phyloP scores from a whole-genome alignment of 2,888 invertebrate species.

The Ariolimax columbianus region DNA sequence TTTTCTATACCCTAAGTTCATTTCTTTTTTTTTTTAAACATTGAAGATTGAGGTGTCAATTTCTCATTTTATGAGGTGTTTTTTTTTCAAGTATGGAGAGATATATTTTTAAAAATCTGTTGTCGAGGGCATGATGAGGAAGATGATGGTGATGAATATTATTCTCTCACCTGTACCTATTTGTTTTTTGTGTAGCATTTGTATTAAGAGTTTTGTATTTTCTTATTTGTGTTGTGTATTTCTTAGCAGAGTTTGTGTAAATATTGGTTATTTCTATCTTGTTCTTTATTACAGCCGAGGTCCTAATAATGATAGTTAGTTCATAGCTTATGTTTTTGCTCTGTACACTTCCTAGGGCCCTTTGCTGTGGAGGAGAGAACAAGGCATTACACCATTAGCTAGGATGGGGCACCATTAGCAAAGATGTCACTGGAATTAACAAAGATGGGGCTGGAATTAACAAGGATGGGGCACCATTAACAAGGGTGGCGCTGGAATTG shows the following conservation, averaged over 20 bases:
- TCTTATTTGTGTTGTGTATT: conserved; percentile 42
- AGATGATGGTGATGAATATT: not conserved
- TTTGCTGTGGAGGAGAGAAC: no score
- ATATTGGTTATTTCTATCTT: conserved; percentile 31
- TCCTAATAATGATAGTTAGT: not conserved
- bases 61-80: conserved; percentile 16
- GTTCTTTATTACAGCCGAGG: conserved; percentile 1
- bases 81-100: not conserved
- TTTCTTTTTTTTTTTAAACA: not conserved
- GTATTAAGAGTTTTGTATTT: conserved; percentile 31
- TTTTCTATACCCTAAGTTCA: not conserved
- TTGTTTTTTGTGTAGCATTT: conserved; percentile 42
- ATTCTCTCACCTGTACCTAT: not conserved
- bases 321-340: no score
- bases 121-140: conserved; percentile 20
- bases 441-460: no score
- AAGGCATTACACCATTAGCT: no score
- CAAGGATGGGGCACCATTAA: no score
- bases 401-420: no score
- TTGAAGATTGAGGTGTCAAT: not conserved
- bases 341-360: no score
- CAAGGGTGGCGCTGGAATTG: no score
- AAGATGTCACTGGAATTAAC: no score
- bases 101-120: conserved; percentile 22
- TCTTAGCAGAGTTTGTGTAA: conserved; percentile 47